A percentile compares a stretch with the other conserved stretches of the same genome.
phyloP scores from a whole-genome alignment of 2,888 invertebrate genomes.

The Prostheceraeus crozeri region DNA sequence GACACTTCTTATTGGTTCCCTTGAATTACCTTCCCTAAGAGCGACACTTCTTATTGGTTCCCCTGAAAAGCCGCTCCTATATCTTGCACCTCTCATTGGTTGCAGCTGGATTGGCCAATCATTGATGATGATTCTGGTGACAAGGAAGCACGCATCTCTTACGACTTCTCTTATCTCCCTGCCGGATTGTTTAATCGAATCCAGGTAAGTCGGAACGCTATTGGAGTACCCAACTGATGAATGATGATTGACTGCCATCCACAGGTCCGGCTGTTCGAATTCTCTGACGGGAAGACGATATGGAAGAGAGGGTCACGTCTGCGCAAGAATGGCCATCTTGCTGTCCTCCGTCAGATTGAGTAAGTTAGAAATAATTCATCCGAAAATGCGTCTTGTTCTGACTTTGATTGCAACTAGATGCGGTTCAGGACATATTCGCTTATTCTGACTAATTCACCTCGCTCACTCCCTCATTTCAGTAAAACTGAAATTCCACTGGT shows the following conservation, averaged over 20 bases:
- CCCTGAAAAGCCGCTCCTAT: too few species aligned
- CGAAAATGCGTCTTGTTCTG: too few species aligned
- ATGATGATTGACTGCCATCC: too few species aligned
- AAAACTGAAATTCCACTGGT: too few species aligned
- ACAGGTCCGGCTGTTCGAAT: slow-evolving; percentile 53
- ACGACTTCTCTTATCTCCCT: slow-evolving; percentile 54
- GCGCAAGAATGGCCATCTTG: slow-evolving; percentile 52
- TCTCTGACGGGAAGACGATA: slow-evolving; percentile 49
- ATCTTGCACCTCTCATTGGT: neutral
- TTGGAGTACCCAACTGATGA: too few species aligned
- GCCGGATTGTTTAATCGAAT: slow-evolving; percentile 56
- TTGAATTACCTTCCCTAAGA: too few species aligned
- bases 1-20: too few species aligned
- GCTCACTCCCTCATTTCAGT: too few species aligned
- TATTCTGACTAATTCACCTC: too few species aligned
- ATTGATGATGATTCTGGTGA: neutral
- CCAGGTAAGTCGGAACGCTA: slow-evolving; percentile 46
- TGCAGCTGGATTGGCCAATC: neutral
- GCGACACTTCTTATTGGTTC: too few species aligned
- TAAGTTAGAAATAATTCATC: slow-evolving; percentile 39
- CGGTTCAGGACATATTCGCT: too few species aligned
- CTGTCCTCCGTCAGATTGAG: slow-evolving; percentile 49
- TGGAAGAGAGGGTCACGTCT: slow-evolving; percentile 56
- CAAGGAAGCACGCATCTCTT: slow-evolving; percentile 49
- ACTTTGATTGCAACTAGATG: too few species aligned